Conservation (phyloP, 2,797 vertebrate genomes). For the Avahi laniger region DNA sequence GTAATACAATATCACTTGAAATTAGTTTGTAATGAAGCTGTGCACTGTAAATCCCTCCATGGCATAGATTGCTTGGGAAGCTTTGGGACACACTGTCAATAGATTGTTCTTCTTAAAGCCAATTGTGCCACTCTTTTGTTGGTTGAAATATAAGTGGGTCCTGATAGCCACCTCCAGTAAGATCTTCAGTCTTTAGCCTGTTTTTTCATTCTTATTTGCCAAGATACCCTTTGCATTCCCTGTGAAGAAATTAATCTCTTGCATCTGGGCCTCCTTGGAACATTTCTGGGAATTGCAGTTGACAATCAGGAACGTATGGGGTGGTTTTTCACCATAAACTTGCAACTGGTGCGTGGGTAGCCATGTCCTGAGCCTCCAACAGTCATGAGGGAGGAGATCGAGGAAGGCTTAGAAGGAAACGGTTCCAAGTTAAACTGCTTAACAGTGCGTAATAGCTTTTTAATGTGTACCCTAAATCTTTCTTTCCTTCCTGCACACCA, state of each 20-base stretch:
- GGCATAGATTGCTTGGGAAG: too few relatives aligned
- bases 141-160: background rate
- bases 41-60: background rate
- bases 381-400: background rate
- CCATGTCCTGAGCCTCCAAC: background rate
- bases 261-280: background rate
- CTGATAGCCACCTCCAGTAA: background rate
- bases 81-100: background rate
- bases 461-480: background rate
- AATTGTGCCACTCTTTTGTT: fast-evolving
- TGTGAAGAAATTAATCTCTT: background rate
- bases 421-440: background rate
- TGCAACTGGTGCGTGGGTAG: background rate
- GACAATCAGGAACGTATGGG: background rate
- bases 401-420: background rate
- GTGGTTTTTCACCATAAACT: background rate
- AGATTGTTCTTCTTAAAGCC: background rate
- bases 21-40: background rate
- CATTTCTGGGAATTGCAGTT: background rate
- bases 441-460: background rate
- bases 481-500: background rate
- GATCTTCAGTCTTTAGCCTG: background rate
- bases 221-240: background rate
- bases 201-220: background rate
- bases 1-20: background rate